These are phyloP conservation scores for Bolinopsis microptera DNA, from an alignment of 37 sponge, comb jelly and placozoan genomes.

Conservation along the genomic window DNA sequence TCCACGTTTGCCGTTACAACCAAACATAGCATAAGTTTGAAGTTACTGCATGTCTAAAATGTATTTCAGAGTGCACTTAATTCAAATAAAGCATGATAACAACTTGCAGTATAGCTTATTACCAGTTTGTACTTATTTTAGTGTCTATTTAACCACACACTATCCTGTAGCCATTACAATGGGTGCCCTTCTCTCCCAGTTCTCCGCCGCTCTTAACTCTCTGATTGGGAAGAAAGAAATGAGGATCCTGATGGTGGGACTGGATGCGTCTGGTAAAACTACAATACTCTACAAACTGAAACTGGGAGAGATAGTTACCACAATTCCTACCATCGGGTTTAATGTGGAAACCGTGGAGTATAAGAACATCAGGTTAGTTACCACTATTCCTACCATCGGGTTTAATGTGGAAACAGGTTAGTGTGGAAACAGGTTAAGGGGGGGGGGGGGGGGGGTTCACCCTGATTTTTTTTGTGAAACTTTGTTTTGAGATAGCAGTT, in stretches of 20 bases:
- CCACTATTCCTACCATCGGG: slow-evolving; percentile 96
- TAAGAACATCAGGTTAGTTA: slow-evolving; percentile 69
- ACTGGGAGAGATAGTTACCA: slow-evolving; percentile 98
- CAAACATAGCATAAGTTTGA: too few relatives aligned
- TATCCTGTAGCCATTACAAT: neutral
- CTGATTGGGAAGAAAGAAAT: slow-evolving; percentile 98
- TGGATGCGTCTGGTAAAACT: slow-evolving; percentile 98
- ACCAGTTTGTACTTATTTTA: too few relatives aligned
- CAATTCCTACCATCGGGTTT: slow-evolving; percentile 92
- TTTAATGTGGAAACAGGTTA: slow-evolving; percentile 62
- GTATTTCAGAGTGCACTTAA: too few relatives aligned
- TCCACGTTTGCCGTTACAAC: too few relatives aligned
- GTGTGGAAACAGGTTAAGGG: neutral
- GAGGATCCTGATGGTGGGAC: slow-evolving; percentile 97
- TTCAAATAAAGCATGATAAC: too few relatives aligned
- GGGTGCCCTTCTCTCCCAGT: slow-evolving; percentile 23
- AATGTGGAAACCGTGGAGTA: slow-evolving; percentile 65
- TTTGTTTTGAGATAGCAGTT: too few relatives aligned
- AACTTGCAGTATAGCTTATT: too few relatives aligned
- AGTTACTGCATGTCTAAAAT: too few relatives aligned
- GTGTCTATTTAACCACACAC: neutral
- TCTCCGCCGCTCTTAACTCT: slow-evolving; percentile 78
- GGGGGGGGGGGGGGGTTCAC: neutral
- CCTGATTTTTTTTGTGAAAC: neutral
- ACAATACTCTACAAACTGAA: slow-evolving; percentile 99